phyloP scores from a whole-genome alignment of 2,113 vertebrate genomes.

The Leucopsar rothschildi region DNA sequence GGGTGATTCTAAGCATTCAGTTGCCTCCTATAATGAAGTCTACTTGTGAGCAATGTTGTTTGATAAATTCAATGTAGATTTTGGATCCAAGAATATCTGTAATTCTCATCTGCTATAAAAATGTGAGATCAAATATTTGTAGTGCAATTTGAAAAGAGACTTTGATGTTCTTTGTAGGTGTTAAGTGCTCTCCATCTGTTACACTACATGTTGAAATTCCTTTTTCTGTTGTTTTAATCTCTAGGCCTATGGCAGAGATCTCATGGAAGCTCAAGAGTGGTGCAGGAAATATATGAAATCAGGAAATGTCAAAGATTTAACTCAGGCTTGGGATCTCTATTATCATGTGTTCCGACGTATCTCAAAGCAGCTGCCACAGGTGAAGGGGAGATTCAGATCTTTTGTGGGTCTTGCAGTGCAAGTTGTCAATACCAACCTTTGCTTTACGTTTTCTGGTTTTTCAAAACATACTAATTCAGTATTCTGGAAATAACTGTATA shows the following conservation, averaged over 20 bases:
- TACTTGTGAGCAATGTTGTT: not conserved
- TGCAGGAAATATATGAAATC: conserved; percentile 99
- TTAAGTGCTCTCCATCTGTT: not conserved
- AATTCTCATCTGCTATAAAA: not conserved
- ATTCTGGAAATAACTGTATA: not conserved
- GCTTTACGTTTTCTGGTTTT: not conserved
- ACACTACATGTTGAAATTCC: not conserved
- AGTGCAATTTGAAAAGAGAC: not conserved
- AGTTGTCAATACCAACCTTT: not conserved
- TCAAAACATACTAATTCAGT: not conserved
- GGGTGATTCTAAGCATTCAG: not conserved
- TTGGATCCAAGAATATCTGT: not conserved
- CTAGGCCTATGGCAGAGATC: conserved; percentile 94
- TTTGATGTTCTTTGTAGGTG: not conserved
- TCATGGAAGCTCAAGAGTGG: conserved; percentile 99
- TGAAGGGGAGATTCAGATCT: conserved; percentile 24
- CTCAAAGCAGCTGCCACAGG: conserved; percentile 98
- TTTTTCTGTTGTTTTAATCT: not conserved
- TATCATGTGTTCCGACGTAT: conserved; percentile 97
- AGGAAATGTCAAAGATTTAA: conserved; percentile 96
- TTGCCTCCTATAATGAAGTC: not conserved
- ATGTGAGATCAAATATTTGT: not conserved
- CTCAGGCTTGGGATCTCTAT: conserved; percentile 98
- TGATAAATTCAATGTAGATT: not conserved
- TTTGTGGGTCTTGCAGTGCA: not conserved